A percentile compares a stretch with the other conserved stretches of the same genome.
These are phyloP conservation scores for Cygnus buccinator DNA, from an alignment of 2,113 vertebrate species.

Conservation along the genomic window DNA sequence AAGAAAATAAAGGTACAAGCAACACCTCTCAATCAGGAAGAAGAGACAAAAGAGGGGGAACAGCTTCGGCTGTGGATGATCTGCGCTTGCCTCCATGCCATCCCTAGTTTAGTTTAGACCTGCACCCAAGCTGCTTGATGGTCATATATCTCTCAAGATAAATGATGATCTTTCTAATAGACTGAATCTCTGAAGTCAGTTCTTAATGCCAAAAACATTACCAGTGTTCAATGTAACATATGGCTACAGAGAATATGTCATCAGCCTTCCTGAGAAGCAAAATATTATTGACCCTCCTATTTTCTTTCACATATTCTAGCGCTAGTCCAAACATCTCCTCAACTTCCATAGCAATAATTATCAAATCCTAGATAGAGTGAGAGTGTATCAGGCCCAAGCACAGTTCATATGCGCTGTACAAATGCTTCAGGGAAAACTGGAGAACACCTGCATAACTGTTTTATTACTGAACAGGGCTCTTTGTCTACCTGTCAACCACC, in stretches of 20 bases:
- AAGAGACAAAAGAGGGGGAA: neutral
- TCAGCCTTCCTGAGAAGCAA: neutral
- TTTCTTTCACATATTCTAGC: neutral
- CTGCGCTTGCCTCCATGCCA: neutral
- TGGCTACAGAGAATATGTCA: neutral
- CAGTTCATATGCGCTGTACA: slow-evolving; percentile 31
- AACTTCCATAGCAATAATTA: neutral
- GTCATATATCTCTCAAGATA: neutral
- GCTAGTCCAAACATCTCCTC: neutral
- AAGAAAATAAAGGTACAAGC: neutral
- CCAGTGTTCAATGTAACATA: neutral
- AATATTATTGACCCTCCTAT: neutral
- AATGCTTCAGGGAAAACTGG: slow-evolving; percentile 70
- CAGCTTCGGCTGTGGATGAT: neutral
- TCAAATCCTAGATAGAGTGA: neutral
- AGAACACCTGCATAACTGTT: slow-evolving; percentile 60
- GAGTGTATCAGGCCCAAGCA: neutral
- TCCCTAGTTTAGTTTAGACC: neutral
- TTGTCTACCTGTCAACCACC: slow-evolving; percentile 74
- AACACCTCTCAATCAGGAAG: neutral
- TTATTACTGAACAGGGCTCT: slow-evolving; percentile 66
- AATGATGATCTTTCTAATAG: neutral
- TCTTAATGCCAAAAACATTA: neutral
- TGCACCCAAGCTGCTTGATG: neutral
- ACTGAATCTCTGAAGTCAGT: neutral